phyloP scores from a whole-genome alignment of 2,113 vertebrate species.

The Ancistrus triradiatus region DNA sequence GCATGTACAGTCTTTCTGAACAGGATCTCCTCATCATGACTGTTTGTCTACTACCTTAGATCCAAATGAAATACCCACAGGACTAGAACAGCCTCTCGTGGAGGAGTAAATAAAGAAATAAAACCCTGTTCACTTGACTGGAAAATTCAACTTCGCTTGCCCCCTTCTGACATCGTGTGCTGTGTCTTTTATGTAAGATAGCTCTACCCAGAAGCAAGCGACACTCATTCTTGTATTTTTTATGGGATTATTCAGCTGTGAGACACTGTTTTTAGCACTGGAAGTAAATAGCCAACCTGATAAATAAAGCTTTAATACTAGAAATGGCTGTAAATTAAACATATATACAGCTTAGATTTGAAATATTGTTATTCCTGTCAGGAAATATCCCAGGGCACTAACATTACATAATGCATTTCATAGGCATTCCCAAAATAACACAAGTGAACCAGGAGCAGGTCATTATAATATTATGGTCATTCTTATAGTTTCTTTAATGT shows the following conservation, averaged over 20 bases:
- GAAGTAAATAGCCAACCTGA: slow-evolving; percentile 37
- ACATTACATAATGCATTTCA: slow-evolving; percentile 3
- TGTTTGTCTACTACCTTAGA: slow-evolving; percentile 32
- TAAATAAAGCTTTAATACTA: slow-evolving; percentile 61
- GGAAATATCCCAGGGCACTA: neutral
- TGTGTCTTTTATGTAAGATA: slow-evolving; percentile 18
- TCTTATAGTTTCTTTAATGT: too few species aligned
- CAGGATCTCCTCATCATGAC: slow-evolving; percentile 63
- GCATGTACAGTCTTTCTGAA: slow-evolving; percentile 54
- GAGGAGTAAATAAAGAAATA: slow-evolving; percentile 35
- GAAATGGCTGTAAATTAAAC: slow-evolving; percentile 33
- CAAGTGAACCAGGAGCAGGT: too few species aligned
- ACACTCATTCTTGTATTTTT: slow-evolving; percentile 42
- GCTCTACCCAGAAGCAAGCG: slow-evolving; percentile 31
- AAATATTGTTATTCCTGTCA: slow-evolving; percentile 32
- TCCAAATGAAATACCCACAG: slow-evolving; percentile 54
- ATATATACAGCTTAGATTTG: slow-evolving; percentile 42
- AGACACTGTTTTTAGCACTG: too few species aligned
- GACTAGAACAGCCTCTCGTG: slow-evolving; percentile 48
- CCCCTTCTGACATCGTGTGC: slow-evolving; percentile 51
- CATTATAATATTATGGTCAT: too few species aligned
- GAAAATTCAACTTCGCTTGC: slow-evolving; percentile 68
- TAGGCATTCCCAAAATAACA: too few species aligned
- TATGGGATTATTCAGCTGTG: too few species aligned
- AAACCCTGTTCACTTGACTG: slow-evolving; percentile 53